A percentile compares a stretch with the other conserved stretches of the same genome.
These are phyloP conservation scores for Vanessa cardui DNA, from an alignment of 2,888 invertebrate genomes.

Conservation along the genomic window DNA sequence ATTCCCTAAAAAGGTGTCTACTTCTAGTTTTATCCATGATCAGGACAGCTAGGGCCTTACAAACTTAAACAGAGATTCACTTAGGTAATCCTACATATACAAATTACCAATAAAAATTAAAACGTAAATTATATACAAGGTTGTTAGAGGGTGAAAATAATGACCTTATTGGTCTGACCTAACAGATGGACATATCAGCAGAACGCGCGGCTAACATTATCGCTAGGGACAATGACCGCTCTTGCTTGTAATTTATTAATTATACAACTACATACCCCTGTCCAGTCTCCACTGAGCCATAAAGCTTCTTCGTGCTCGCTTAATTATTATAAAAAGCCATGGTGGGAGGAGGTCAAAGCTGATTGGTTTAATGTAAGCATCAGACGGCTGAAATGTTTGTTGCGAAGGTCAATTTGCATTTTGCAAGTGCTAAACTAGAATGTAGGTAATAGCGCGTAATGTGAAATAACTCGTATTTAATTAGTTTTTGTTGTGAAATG, in stretches of 20 bases:
- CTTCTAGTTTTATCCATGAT: too few relatives aligned
- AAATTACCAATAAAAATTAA: conserved; percentile 7
- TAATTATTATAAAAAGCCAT: conserved; percentile 33
- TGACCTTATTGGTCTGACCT: conserved; percentile 70
- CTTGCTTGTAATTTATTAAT: conserved; percentile 78
- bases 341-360: conserved; percentile 49
- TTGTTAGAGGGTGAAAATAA: conserved; percentile 55
- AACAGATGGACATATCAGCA: conserved; percentile 76
- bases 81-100: not conserved
- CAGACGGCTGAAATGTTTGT: conserved; percentile 66
- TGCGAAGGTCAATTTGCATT: conserved; percentile 67
- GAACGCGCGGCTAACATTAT: conserved; percentile 67
- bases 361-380: conserved; percentile 54
- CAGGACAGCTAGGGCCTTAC: too few relatives aligned
- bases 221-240: conserved; percentile 74
- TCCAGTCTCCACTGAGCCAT: conserved; percentile 59
- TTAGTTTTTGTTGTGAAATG: not conserved
- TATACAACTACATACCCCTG: conserved; percentile 66
- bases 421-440: conserved; percentile 31
- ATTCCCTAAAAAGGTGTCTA: too few relatives aligned
- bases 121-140: conserved; percentile 45
- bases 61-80: too few relatives aligned
- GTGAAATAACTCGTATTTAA: conserved; percentile 2
- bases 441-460: conserved; percentile 21
- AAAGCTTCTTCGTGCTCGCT: conserved; percentile 31